phyloP scores from a whole-genome alignment of 2,113 vertebrate species.

The Leptobrachium ailaonicum region DNA sequence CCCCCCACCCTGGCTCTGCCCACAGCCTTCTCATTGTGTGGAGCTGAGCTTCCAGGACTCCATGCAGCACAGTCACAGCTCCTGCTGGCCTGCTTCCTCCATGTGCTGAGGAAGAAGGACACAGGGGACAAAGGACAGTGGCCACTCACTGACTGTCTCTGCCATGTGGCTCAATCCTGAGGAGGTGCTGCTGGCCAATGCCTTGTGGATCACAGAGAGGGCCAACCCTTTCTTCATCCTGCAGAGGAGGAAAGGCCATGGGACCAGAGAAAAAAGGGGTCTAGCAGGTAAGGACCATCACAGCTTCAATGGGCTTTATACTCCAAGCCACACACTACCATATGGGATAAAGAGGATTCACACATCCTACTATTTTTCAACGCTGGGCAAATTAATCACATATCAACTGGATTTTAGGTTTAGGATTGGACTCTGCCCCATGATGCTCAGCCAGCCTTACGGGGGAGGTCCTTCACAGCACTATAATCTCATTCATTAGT shows the following conservation, averaged over 20 bases:
- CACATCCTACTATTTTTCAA: no score
- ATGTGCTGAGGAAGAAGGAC: constrained; percentile 8
- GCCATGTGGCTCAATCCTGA: constrained; percentile 94
- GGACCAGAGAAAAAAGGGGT: constrained; percentile 83
- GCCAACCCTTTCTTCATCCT: constrained; percentile 97
- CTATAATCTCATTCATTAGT: no score
- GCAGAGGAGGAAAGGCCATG: constrained; percentile 92
- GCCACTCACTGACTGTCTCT: neutral
- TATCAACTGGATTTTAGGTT: no score
- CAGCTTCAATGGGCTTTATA: no score
- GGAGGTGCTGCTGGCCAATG: constrained; percentile 92
- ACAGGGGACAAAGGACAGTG: neutral
- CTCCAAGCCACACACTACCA: no score
- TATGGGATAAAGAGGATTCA: no score
- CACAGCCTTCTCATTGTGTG: neutral
- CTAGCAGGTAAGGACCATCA: constrained; percentile 68
- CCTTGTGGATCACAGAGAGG: constrained; percentile 92
- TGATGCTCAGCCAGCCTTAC: no score
- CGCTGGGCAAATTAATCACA: no score
- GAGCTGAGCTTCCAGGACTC: constrained; percentile 13
- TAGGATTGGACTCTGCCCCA: no score
- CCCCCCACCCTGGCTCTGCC: neutral
- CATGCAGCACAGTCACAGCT: neutral
- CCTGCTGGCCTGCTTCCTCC: neutral
- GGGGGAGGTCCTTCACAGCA: no score